Conservation (phyloP, 2,113 vertebrate species). For the Jacana jacana region DNA sequence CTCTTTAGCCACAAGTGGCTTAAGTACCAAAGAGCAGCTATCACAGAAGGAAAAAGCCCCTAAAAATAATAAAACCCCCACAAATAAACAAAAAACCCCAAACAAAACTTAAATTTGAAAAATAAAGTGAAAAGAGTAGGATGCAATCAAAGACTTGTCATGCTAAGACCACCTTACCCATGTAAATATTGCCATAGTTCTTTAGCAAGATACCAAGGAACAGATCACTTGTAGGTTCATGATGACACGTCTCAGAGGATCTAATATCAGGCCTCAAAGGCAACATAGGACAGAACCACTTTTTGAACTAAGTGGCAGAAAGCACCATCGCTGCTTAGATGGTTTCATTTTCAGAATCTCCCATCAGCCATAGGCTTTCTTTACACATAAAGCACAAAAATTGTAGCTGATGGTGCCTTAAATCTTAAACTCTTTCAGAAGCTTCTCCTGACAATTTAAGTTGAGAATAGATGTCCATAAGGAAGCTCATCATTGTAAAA, state of each 20-base stretch:
- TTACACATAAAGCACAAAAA: neutral
- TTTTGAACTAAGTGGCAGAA: neutral
- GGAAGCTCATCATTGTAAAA: neutral
- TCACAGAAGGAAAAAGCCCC: neutral
- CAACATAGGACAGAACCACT: neutral
- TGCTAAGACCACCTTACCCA: neutral
- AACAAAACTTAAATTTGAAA: neutral
- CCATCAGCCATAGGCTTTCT: neutral
- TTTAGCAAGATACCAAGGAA: neutral
- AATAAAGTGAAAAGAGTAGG: neutral
- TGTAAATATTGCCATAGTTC: neutral
- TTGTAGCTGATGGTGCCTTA: neutral
- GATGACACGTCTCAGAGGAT: neutral
- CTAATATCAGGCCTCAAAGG: neutral
- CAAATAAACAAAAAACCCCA: neutral
- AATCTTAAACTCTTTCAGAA: neutral
- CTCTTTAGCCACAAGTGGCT: neutral
- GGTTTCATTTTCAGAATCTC: neutral
- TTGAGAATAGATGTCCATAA: neutral
- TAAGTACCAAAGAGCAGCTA: neutral
- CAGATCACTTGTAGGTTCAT: neutral
- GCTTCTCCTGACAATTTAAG: neutral
- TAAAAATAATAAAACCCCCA: neutral
- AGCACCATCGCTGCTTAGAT: neutral
- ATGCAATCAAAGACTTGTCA: neutral